Evolutionary conservation across 2,113 vertebrate genomes (phyloP), one percentile per base, ranked within the genome.

Genomic region (Rissa tridactyla): DNA sequence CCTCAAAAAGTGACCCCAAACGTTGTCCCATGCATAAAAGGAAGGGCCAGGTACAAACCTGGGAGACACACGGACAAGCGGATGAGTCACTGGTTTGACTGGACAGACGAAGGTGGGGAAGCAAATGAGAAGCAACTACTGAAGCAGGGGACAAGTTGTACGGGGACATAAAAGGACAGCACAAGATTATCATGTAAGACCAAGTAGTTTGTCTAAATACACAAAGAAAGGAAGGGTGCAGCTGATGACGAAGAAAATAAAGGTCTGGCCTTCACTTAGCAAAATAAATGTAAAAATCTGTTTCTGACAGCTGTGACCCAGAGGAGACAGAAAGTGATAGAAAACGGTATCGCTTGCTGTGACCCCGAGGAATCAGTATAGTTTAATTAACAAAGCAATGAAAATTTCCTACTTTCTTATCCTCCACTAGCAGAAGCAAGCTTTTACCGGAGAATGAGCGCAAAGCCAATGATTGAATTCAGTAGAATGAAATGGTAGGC

Each of bases 241-340:
- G 75, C 40, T 91, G 49, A 30, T 51, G 26, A 66, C 46, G 32
- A 65, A 72, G 57, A 52, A 92, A 78, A 83, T 79, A 92, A 82
- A 65, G 21, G 55, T 82, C 58, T 51, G 9, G 29, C 25, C 16
- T 64, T 88, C 71, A 62, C 14, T 13, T 3, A 44, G 55, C 29
- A 89, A 95, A 89, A 62, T 36, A 70, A 15, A 66, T 27, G 82
- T 77, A 62, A 54, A 91, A 95, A 92, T 77, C 69, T 62, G 29
- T 40, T 93, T 73, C 92, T 81, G 72, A 88, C 29, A 91, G 38
- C 47, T 94, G 73, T 57, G 73, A 87, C 52, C 57, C 77, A 75
- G 32, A 64, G 52, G n/a, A 92, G 52, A 65, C 0, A 54, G 10
- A 71, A 82, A 55, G 66, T 15, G 66, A 73, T 3, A 87, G 44